A percentile compares a stretch with the other conserved stretches of the same genome.
These are phyloP conservation scores for Cryptotis parvus DNA, from an alignment of 2,113 vertebrate genomes.

Conservation along the genomic window DNA sequence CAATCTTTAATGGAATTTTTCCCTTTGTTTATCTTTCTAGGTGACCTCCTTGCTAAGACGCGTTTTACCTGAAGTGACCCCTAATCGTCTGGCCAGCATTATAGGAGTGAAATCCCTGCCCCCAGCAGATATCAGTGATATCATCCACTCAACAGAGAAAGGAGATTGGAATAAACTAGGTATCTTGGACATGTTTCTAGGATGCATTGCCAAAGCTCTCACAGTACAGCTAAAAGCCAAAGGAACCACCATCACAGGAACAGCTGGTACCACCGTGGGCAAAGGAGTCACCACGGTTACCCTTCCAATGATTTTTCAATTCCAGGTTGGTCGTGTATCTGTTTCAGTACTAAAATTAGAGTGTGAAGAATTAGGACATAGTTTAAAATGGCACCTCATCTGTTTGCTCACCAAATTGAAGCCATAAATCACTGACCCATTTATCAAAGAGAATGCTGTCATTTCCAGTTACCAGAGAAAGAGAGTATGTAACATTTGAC, in stretches of 20 bases:
- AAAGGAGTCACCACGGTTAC: constrained; percentile 99
- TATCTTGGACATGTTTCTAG: constrained; percentile 99
- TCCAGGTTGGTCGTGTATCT: constrained; percentile 90
- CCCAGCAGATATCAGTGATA: constrained; percentile 98
- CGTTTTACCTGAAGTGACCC: constrained; percentile 97
- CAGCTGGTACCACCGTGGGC: constrained; percentile 94
- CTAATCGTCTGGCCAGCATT: constrained; percentile 96
- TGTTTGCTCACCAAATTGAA: constrained; percentile 2
- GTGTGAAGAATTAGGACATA: neutral
- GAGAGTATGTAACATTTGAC: neutral
- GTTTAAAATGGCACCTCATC: constrained; percentile 28
- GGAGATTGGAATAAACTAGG: constrained; percentile 98
- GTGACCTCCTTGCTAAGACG: constrained; percentile 97
- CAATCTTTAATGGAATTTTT: constrained; percentile 4
- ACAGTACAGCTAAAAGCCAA: constrained; percentile 99
- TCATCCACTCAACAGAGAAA: constrained; percentile 99
- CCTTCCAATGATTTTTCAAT: constrained; percentile 98
- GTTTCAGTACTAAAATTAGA: neutral
- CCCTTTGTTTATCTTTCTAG: constrained; percentile 82
- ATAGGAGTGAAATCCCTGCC: constrained; percentile 98
- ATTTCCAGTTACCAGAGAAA: neutral
- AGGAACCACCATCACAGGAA: constrained; percentile 96
- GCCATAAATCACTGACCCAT: constrained; percentile 8
- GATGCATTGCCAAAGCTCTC: constrained; percentile 98
- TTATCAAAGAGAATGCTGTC: constrained; percentile 14